phyloP scores from a whole-genome alignment of 2,797 vertebrate genomes.

The Momotus momota region DNA sequence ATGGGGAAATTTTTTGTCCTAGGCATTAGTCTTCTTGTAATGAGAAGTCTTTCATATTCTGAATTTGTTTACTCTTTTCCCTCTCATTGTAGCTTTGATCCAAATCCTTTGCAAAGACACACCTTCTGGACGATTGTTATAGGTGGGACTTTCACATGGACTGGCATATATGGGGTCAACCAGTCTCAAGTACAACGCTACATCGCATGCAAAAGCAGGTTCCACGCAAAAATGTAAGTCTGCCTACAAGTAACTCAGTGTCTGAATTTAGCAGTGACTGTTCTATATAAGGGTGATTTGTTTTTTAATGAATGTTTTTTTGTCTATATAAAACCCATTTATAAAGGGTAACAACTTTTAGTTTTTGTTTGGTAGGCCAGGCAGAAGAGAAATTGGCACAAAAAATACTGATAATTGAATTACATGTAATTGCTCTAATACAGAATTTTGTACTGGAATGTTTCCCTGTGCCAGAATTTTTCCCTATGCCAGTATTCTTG shows the following conservation, averaged over 20 bases:
- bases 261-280: neutral
- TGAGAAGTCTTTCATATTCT: neutral
- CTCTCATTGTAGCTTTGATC: slow-evolving; percentile 85
- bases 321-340: neutral
- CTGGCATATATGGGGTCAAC: slow-evolving; percentile 89
- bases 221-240: slow-evolving; percentile 92
- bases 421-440: neutral
- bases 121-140: slow-evolving; percentile 94
- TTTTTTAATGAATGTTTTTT: neutral
- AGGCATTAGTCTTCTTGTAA: neutral
- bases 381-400: neutral
- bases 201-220: slow-evolving; percentile 90
- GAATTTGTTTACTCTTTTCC: slow-evolving; percentile 29
- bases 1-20: neutral
- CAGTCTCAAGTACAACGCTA: slow-evolving; percentile 97
- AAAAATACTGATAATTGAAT: neutral
- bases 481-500: neutral
- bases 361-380: neutral
- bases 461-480: neutral
- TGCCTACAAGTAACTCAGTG: neutral
- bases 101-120: slow-evolving; percentile 89
- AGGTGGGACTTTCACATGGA: slow-evolving; percentile 91
- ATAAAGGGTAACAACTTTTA: neutral
- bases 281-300: neutral
- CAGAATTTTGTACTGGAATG: neutral